Base-by-base conservation (phyloP, 2,113 vertebrate species). In the Myiozetetes cayanensis region DNA sequence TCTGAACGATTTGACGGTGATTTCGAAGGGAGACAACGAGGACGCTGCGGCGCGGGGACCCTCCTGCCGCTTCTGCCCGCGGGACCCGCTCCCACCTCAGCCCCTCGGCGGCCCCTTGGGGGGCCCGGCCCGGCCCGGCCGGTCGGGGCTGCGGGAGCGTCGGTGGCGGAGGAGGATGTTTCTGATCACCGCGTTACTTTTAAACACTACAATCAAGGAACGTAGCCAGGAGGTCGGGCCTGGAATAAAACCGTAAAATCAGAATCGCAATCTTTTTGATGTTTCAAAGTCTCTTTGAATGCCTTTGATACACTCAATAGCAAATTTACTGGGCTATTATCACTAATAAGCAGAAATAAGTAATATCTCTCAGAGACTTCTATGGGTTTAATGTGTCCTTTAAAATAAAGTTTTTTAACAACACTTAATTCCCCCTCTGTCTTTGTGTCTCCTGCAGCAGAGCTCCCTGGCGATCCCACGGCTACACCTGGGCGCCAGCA, bases 331-430 rank as follows among this genome's bases (percentile, higher is more conserved):
- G 81, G 73, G 90, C 68, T 96, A 95, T 96, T 94, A 96, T 96
- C 97, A 93, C 95, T 93, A 96, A 89, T 96, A 92, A 96, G 91
- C 97, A 96, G 96, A 91, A 96, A 96, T 94, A 94, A 96, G 95
- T 90, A 91, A 94, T 80, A 91, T 95, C 87, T 95, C 94, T 91
- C 75, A 25, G 58, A 90, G 89, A 86, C 95, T 86, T 96, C 91
- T 94, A 30, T 83, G 47, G 68, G 90, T 83, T 97, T 96, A 91
- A 90, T 91, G 43, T 47, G 81, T 85, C 65, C 94, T 93, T 93
- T 90, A 87, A 93, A 96, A 92, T 65, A 94, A 97, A 95, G 89
- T 92, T 96, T 96, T 94, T 82, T 47, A 82, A 87, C 92, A 77
- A 39, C 85, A n/a, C 72, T 18, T 79, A 71, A 73, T 93, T 88